These are phyloP conservation scores for Arctocebus calabarensis DNA, from an alignment of 2,797 vertebrate genomes.

Conservation along the genomic window DNA sequence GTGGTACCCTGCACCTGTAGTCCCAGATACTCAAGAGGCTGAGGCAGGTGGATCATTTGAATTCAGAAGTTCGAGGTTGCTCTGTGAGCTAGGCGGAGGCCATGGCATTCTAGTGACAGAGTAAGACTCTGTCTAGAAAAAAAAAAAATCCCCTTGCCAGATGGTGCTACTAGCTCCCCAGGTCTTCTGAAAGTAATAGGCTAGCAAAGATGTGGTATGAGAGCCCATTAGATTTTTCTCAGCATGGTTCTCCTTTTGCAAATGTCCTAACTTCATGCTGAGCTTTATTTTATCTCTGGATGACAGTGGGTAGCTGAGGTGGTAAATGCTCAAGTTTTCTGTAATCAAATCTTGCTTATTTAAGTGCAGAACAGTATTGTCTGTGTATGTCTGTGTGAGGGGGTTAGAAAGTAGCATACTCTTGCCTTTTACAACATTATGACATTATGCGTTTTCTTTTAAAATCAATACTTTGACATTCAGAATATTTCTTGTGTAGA, in stretches of 20 bases:
- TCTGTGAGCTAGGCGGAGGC: too few relatives aligned
- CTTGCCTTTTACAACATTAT: not conserved
- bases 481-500: not conserved
- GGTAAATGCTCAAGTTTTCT: not conserved
- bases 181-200: not conserved
- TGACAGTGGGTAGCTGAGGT: not conserved
- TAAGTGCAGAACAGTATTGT: not conserved
- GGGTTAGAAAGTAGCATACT: not conserved
- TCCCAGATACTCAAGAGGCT: too few relatives aligned
- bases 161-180: not conserved
- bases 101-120: too few relatives aligned
- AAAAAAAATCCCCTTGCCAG: not conserved
- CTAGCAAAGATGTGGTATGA: not conserved
- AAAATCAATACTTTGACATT: constrained; percentile 48
- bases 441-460: not conserved
- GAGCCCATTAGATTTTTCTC: not conserved
- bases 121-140: too few relatives aligned
- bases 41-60: too few relatives aligned
- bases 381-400: not conserved
- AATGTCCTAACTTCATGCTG: not conserved
- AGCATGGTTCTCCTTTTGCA: not conserved
- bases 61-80: too few relatives aligned
- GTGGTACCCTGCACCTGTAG: too few relatives aligned
- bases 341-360: constrained; percentile 6
- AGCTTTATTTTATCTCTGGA: constrained; percentile 3